Conservation (phyloP, 2,888 invertebrate species). For the Leptura quadrifasciata region DNA sequence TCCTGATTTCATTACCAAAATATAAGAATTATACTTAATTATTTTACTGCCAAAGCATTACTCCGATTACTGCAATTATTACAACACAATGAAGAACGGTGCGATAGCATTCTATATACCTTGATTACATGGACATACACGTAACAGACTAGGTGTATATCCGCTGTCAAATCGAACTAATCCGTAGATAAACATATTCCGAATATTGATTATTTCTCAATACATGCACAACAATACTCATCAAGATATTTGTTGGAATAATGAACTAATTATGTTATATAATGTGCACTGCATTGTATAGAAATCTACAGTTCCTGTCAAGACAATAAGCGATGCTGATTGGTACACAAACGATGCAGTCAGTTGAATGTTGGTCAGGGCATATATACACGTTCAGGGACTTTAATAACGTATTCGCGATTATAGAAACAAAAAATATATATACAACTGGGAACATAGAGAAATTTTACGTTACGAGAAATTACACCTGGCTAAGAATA, state of each 20-base stretch:
- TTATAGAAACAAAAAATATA: too few relatives aligned
- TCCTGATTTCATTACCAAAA: too few relatives aligned
- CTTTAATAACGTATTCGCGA: too few relatives aligned
- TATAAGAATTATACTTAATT: too few relatives aligned
- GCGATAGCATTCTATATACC: background rate
- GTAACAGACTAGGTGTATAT: slow-evolving; percentile 38
- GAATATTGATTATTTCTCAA: slow-evolving; percentile 38
- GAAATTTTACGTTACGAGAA: too few relatives aligned
- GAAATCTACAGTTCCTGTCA: slow-evolving; percentile 9
- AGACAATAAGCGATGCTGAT: slow-evolving; percentile 24
- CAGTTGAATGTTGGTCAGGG: background rate
- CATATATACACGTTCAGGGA: background rate
- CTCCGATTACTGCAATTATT: too few relatives aligned
- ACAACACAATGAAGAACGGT: too few relatives aligned
- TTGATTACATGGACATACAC: background rate
- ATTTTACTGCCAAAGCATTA: too few relatives aligned
- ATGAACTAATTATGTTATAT: slow-evolving; percentile 22
- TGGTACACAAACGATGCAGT: slow-evolving; percentile 28
- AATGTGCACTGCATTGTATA: slow-evolving; percentile 15
- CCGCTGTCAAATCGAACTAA: slow-evolving; percentile 14
- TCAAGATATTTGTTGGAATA: slow-evolving; percentile 33
- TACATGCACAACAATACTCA: slow-evolving; percentile 25
- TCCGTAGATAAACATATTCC: slow-evolving; percentile 10
- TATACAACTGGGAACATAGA: too few relatives aligned
- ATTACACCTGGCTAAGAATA: too few relatives aligned